Percentiles rank a stretch among this genome's conserved stretches.
These are phyloP conservation scores for Illadopsis cleaveri DNA, from an alignment of 2,113 vertebrate genomes.

Conservation along the genomic window DNA sequence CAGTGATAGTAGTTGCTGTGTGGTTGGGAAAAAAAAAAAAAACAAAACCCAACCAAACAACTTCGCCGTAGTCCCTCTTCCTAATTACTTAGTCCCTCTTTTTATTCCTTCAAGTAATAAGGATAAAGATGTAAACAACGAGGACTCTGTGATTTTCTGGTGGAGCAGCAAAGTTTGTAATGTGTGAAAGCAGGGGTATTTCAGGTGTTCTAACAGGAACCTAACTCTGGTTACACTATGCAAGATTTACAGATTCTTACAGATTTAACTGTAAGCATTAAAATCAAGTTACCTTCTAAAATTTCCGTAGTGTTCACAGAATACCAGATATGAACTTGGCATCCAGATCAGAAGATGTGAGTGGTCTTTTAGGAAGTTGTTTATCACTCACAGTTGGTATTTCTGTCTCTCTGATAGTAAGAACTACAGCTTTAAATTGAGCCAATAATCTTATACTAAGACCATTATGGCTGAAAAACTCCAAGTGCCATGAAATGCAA, in stretches of 20 bases:
- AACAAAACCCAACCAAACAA: background rate
- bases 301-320: background rate
- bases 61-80: background rate
- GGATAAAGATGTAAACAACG: fast-evolving
- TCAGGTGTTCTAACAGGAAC: background rate
- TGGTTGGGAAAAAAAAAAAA: background rate
- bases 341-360: background rate
- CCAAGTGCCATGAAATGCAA: background rate
- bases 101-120: background rate
- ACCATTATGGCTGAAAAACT: background rate
- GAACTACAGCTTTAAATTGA: background rate
- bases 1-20: background rate
- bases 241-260: background rate
- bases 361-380: background rate
- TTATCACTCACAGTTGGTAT: background rate
- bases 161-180: background rate
- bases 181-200: background rate
- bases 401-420: background rate
- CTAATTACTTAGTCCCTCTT: background rate
- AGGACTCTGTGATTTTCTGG: background rate
- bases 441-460: background rate
- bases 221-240: fast-evolving
- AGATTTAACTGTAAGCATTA: background rate
- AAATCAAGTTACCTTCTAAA: background rate
- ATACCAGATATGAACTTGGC: background rate